phyloP scores from a whole-genome alignment of 64 coral and sea anemone species.

The Cladopsammia gracilis region DNA sequence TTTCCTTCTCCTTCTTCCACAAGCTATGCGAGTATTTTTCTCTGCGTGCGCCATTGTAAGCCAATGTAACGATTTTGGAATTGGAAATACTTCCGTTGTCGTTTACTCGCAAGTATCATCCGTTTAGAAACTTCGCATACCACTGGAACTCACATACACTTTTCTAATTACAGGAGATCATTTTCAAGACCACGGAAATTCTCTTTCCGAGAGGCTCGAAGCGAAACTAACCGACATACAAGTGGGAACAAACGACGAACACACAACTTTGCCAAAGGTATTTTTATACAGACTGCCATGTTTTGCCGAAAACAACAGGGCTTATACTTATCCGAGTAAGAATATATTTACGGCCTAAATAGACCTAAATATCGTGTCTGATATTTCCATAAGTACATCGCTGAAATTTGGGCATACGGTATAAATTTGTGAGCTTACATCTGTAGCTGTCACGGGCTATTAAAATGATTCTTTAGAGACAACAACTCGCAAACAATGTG shows the following conservation, averaged over 20 bases:
- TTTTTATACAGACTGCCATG: not conserved
- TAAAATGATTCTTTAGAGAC: not conserved
- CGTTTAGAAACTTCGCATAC: not conserved
- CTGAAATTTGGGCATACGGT: no score
- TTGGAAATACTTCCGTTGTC: not conserved
- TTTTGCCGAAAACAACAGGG: no score
- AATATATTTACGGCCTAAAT: not conserved
- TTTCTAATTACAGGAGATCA: conserved; percentile 9
- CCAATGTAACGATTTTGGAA: conserved; percentile 42
- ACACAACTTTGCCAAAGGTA: not conserved
- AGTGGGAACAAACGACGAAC: conserved; percentile 1
- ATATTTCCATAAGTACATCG: not conserved
- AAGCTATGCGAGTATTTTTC: not conserved
- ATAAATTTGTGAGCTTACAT: no score
- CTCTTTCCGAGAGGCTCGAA: conserved; percentile 29
- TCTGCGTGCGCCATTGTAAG: not conserved
- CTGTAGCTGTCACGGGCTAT: no score
- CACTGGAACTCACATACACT: not conserved
- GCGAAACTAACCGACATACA: conserved; percentile 35
- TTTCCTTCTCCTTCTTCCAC: not conserved
- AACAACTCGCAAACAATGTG: conserved; percentile 13
- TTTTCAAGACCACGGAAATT: not conserved
- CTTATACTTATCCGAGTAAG: not conserved
- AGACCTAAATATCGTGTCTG: not conserved
- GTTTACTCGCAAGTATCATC: not conserved